Base-by-base conservation (phyloP, 2,113 vertebrate genomes). In the Macrotis lagotis region DNA sequence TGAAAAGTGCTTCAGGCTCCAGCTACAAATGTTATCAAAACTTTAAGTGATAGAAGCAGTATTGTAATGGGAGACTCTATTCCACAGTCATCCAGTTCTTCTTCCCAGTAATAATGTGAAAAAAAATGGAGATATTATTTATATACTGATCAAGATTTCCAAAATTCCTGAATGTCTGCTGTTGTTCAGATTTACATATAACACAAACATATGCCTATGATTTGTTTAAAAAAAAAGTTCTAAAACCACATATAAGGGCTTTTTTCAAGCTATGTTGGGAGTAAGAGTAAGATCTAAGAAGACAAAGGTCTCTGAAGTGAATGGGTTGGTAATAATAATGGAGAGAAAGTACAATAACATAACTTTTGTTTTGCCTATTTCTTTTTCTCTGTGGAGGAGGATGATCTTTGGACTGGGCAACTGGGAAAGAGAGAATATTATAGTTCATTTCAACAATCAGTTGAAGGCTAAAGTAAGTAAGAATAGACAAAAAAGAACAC, bases 1-100 rank as follows among this genome's bases (percentile, higher is more conserved):
- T 98, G 99, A 0, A 99, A 99, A 98, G 99, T 99, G 8, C 99
- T 99, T 5, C 99, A 99, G 94, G 98, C 99, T 89, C 99, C 99
- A 10, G 99, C 98, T 92, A 98, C 98, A 22, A 96, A 98, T 10
- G 88, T 98, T 1, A 98, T 99, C 90, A 99, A 98, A 98, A 99
- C 98, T 25, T 96, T 99, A 0, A 99, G 96, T 90, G 99, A 99
- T 37, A 99, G 98, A 96, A 98, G 98, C 96, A 99, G 99, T 95
- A 99, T 99, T 98, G 98, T 99, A 51, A 97, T 99, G 97, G 98
- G 98, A 98, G 97, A 97, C 48, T 49, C 97, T 0, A 0, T 97
- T 93, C 93, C 98, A 91, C 97, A 98, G 48, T 94, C 98, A 3
- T 97, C 98, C 14, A 95, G 97, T 11, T 98, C 98, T 93, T 93